These are phyloP conservation scores for Verasper variegatus DNA, from an alignment of 2,113 vertebrate genomes.

Conservation along the genomic window DNA sequence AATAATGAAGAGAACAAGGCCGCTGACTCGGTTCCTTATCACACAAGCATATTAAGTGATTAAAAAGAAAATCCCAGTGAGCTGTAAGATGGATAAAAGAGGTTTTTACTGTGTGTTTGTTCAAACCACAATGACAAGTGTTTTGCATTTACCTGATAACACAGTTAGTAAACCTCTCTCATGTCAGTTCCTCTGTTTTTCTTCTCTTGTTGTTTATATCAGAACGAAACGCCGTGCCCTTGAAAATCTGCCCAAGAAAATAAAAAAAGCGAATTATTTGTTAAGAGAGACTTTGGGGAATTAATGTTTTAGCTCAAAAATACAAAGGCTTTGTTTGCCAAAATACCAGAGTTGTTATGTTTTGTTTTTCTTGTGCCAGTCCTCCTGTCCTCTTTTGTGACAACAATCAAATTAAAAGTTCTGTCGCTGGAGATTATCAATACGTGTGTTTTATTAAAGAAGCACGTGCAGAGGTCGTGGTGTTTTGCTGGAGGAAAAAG, in stretches of 20 bases:
- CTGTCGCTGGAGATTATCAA: not conserved
- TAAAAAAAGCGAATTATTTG: slow-evolving; percentile 57
- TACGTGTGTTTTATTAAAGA: not conserved
- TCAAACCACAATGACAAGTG: slow-evolving; percentile 64
- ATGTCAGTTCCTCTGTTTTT: slow-evolving; percentile 54
- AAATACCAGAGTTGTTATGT: slow-evolving; percentile 7
- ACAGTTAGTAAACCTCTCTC: slow-evolving; percentile 68
- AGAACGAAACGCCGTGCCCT: slow-evolving; percentile 54
- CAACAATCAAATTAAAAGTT: slow-evolving; percentile 28
- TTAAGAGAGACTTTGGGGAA: slow-evolving; percentile 58
- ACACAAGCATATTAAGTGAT: slow-evolving; percentile 54
- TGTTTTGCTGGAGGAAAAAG: not conserved
- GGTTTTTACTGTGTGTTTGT: slow-evolving; percentile 59
- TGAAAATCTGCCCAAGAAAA: slow-evolving; percentile 69
- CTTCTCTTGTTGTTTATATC: slow-evolving; percentile 49
- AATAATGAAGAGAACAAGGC: slow-evolving; percentile 49
- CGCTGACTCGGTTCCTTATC: slow-evolving; percentile 56
- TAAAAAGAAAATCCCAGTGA: slow-evolving; percentile 45
- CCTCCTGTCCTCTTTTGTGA: not conserved
- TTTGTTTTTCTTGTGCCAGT: slow-evolving; percentile 3
- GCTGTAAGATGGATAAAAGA: slow-evolving; percentile 65
- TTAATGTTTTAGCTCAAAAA: slow-evolving; percentile 52
- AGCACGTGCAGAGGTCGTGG: not conserved
- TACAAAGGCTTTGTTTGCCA: slow-evolving; percentile 34
- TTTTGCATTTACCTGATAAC: slow-evolving; percentile 78